These are phyloP conservation scores for Anguilla pacifica DNA, from an alignment of 2,797 vertebrate species.

Conservation along the genomic window DNA sequence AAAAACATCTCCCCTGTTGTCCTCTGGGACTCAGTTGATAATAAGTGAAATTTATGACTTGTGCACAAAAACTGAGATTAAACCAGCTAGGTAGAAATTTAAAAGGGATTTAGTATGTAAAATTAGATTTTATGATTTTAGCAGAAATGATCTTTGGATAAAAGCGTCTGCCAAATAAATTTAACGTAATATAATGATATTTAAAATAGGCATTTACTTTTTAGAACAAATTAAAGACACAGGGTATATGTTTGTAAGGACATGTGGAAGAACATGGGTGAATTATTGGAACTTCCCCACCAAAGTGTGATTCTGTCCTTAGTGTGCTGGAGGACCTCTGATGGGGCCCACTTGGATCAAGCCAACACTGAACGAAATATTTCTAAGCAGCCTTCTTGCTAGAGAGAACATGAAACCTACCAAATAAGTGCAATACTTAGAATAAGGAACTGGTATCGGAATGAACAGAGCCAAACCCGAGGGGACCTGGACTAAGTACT, in stretches of 20 bases:
- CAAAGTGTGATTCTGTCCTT: neutral
- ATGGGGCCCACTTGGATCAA: neutral
- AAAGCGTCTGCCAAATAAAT: no score
- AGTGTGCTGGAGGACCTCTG: neutral
- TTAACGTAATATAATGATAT: no score
- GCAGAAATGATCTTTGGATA: no score
- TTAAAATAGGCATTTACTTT: no score
- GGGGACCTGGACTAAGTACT: neutral
- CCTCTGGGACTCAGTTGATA: neutral
- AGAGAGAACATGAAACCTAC: constrained; percentile 23
- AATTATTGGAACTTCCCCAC: neutral
- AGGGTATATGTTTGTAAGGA: neutral
- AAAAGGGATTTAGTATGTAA: no score
- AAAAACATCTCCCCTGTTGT: neutral
- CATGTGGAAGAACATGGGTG: neutral
- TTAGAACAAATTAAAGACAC: no score
- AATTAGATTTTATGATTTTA: no score
- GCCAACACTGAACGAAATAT: neutral
- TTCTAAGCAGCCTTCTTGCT: constrained; percentile 1
- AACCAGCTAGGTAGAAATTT: neutral
- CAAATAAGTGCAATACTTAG: neutral
- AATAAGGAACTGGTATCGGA: neutral
- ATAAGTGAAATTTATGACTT: neutral
- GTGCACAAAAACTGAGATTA: neutral
- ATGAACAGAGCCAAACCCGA: neutral